Evolutionary conservation across 1,140 invertebrate species (phyloP).

Genomic region (Tetramorium alpestre): DNA sequence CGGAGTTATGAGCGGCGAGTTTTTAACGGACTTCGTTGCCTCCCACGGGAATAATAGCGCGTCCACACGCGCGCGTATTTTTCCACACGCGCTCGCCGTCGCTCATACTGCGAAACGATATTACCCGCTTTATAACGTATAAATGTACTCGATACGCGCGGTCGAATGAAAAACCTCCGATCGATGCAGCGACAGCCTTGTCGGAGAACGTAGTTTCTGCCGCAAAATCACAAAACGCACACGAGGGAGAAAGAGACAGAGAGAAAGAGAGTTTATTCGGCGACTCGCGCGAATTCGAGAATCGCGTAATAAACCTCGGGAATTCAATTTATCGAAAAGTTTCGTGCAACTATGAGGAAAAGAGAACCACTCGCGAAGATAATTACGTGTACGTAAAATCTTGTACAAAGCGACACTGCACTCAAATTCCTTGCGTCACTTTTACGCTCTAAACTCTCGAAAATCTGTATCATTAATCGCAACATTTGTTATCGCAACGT

Average conservation of each 20-base stretch:
- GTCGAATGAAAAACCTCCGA: slow-evolving; percentile 36
- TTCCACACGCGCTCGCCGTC: slow-evolving; percentile 16
- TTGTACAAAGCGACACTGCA: background rate
- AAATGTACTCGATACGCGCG: slow-evolving; percentile 45
- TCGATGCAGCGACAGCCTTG: slow-evolving; percentile 27
- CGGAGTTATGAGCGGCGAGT: background rate
- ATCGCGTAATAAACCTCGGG: slow-evolving; percentile 11
- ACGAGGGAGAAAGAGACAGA: background rate
- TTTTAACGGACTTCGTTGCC: slow-evolving; percentile 38
- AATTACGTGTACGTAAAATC: slow-evolving; percentile 12
- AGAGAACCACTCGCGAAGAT: background rate
- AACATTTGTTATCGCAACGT: background rate
- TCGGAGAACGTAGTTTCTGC: background rate
- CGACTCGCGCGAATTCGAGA: slow-evolving; percentile 15
- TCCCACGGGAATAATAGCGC: slow-evolving; percentile 48
- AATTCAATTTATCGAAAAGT: slow-evolving; percentile 18
- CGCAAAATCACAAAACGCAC: background rate
- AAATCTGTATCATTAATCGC: background rate
- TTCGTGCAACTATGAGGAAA: slow-evolving; percentile 20
- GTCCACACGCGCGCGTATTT: slow-evolving; percentile 28
- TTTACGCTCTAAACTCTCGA: background rate
- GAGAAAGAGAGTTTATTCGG: background rate
- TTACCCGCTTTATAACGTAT: slow-evolving; percentile 50
- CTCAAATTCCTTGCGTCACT: background rate
- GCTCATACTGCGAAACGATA: slow-evolving; percentile 38